Evolutionary conservation across 2,797 vertebrate species (phyloP).

Genomic region (Danionella dracula): DNA sequence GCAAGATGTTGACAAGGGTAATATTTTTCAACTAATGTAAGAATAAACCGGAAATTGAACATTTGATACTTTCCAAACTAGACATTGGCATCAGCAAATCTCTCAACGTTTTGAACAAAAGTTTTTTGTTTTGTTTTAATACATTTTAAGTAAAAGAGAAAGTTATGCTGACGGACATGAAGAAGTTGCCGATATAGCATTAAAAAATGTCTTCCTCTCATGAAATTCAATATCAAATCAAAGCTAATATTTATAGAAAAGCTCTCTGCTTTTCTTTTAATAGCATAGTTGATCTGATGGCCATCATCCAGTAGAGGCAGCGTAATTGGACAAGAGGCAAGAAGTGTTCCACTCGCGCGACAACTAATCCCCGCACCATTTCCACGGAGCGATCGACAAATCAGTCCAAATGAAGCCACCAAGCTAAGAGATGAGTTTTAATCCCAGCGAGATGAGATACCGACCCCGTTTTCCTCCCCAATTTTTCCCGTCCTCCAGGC

Average conservation of each 20-base stretch:
- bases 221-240: background rate
- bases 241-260: background rate
- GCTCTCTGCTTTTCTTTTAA: slow-evolving; percentile 34
- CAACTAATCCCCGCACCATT: slow-evolving; percentile 81
- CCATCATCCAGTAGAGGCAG: slow-evolving; percentile 61
- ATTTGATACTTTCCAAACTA: no score
- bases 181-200: no score
- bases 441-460: slow-evolving; percentile 89
- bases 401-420: slow-evolving; percentile 75
- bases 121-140: no score
- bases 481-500: slow-evolving; percentile 34
- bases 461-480: slow-evolving; percentile 68
- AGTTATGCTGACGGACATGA: no score
- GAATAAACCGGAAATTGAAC: no score
- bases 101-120: no score
- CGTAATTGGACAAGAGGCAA: slow-evolving; percentile 74
- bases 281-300: slow-evolving; percentile 43
- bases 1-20: no score
- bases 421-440: slow-evolving; percentile 90
- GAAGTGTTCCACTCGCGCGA: slow-evolving; percentile 70
- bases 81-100: no score
- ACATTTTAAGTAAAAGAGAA: no score
- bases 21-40: no score
- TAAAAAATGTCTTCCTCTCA: background rate
- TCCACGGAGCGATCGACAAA: slow-evolving; percentile 75